Evolutionary conservation across 2,113 vertebrate genomes (phyloP).

Genomic region (Helogale parvula): DNA sequence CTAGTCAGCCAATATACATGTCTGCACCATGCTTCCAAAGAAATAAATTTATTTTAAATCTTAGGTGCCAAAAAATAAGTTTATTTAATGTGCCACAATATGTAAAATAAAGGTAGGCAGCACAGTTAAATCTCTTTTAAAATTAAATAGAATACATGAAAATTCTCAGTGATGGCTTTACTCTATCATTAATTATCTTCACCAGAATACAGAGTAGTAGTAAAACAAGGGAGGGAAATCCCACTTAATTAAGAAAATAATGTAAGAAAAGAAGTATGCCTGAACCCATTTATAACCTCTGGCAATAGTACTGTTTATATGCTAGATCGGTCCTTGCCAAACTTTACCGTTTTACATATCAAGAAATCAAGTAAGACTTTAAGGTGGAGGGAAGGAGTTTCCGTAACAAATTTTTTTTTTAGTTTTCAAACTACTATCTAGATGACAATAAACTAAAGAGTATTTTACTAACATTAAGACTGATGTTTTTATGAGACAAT

Average conservation of each 20-base stretch:
- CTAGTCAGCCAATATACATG: not conserved
- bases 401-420: not conserved
- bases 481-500: not conserved
- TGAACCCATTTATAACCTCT: not conserved
- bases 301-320: not conserved
- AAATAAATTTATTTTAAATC: constrained; percentile 15
- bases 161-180: not conserved
- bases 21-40: not conserved
- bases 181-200: not conserved
- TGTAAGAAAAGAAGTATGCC: not conserved
- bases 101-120: not conserved
- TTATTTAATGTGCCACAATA: not conserved
- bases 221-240: not conserved
- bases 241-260: not conserved
- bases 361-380: not conserved
- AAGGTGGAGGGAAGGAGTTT: too few relatives aligned
- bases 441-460: not conserved
- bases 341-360: not conserved
- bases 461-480: constrained; percentile 35
- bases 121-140: constrained; percentile 15
- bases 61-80: not conserved
- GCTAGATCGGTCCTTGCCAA: not conserved
- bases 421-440: not conserved
- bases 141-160: not conserved
- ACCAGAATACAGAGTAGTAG: not conserved